A percentile compares a stretch with the other conserved stretches of the same genome.
These are phyloP conservation scores for Uromys caudimaculatus DNA, from an alignment of 2,797 vertebrate genomes.

Conservation along the genomic window DNA sequence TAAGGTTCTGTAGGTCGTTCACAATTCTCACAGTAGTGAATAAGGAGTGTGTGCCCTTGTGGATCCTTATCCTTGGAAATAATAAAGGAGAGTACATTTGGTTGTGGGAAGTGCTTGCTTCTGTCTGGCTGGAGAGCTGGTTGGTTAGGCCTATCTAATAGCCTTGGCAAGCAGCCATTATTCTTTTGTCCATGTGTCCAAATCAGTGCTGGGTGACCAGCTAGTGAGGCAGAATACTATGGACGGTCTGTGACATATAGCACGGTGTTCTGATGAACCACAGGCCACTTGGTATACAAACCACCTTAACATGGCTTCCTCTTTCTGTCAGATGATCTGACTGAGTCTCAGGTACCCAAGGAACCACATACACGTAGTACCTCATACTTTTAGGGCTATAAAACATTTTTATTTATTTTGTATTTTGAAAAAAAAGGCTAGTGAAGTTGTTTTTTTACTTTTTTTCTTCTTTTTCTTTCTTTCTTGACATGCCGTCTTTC, in stretches of 20 bases:
- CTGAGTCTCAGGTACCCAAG: background rate
- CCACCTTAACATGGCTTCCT: background rate
- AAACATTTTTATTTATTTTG: background rate
- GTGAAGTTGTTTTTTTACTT: background rate
- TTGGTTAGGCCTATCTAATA: background rate
- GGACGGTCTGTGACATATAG: background rate
- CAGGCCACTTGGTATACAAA: background rate
- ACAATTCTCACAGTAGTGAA: slow-evolving; percentile 1
- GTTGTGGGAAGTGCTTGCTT: background rate
- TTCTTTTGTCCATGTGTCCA: background rate
- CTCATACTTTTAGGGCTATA: background rate
- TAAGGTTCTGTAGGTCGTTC: background rate
- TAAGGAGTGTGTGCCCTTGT: background rate
- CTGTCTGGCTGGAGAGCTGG: background rate
- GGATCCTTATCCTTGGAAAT: background rate
- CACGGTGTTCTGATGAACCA: background rate
- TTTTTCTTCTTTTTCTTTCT: background rate
- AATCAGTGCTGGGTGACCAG: background rate
- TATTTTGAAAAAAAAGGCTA: background rate
- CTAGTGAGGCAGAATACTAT: background rate
- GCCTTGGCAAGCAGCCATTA: background rate
- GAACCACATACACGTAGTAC: background rate
- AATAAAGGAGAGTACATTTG: background rate
- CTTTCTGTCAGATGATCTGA: background rate
- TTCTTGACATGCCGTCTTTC: background rate